Evolutionary conservation across 2,797 vertebrate species (phyloP).

Genomic region (Sternarchorhynchus goeldii): DNA sequence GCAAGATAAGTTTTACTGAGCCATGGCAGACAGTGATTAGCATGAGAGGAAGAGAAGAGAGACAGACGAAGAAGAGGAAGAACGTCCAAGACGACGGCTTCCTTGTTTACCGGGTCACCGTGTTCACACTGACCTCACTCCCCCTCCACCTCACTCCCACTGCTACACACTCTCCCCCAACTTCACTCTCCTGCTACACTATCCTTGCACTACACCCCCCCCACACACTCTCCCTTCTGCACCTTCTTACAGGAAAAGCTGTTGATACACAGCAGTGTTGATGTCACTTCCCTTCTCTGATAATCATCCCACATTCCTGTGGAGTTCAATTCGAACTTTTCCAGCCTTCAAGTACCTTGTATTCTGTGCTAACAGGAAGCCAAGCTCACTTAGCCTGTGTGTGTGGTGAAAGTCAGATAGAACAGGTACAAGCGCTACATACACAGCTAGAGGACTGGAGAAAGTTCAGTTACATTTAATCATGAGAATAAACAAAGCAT

Average conservation of each 20-base stretch:
- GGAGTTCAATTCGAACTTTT: slow-evolving; percentile 4
- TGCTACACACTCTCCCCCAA: too few relatives aligned
- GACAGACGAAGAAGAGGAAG: slow-evolving; percentile 47
- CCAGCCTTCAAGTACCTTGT: slow-evolving; percentile 30
- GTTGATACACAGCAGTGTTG: slow-evolving; percentile 26
- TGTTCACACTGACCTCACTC: too few relatives aligned
- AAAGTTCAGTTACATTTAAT: slow-evolving; percentile 74
- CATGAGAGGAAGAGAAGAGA: slow-evolving; percentile 7
- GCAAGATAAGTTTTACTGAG: slow-evolving; percentile 22
- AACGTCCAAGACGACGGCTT: slow-evolving; percentile 38
- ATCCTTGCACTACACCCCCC: too few relatives aligned
- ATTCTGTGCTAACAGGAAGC: not conserved
- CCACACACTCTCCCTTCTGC: not conserved
- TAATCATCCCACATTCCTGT: slow-evolving; percentile 31
- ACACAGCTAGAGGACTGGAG: slow-evolving; percentile 50
- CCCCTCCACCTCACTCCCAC: too few relatives aligned
- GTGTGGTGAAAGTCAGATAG: too few relatives aligned
- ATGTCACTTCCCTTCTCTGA: slow-evolving; percentile 31
- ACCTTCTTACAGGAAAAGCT: slow-evolving; percentile 36
- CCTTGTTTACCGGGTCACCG: slow-evolving; percentile 42
- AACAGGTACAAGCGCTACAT: slow-evolving; percentile 1
- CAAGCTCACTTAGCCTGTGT: not conserved
- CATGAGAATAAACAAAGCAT: slow-evolving; percentile 52
- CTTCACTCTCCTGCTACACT: too few relatives aligned
- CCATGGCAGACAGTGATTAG: slow-evolving; percentile 18